Base-by-base conservation (phyloP, 92 coral and sea anemone species). In the Palythoa caribaeorum region DNA sequence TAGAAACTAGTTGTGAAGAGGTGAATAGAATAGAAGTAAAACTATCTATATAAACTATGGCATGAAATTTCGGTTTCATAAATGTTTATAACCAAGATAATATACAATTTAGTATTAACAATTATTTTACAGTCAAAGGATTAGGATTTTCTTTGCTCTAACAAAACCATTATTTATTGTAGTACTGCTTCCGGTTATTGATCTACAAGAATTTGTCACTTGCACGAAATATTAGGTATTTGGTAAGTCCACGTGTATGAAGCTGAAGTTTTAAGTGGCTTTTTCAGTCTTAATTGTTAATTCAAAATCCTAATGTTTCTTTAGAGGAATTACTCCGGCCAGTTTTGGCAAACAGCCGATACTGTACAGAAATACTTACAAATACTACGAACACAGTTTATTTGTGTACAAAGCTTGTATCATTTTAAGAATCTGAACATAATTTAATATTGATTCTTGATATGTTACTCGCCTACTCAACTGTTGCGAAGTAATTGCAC, bases 401-500 rank as follows among this genome's bases (percentile, higher is more conserved):
- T 38, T 38, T 81, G 40, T 81, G 47, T 66, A 81, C 86, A 81
- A 68, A 14, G 19, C 53, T 68, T 66, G 40, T 48, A 48, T 47
- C 35, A 15, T 54, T 39, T 19, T 63, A 5, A 16, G 50, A 35
- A 37, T 15, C 12, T n/a, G 17, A 40, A 21, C 37, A 57, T 28
- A 28, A 11, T 48, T 21, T 40, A 66, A 21, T 54, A 9, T 3
- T 8, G 15, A 11, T 21, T 40, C 66, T 66, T 12, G 2, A 28
- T 38, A 28, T 37, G 44, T 13, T 65, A 19, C 1, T 71, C 66
- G 76, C 28, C 20, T 47, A 13, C 60, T 39, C 19, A 81, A 6
- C 44, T 68, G 40, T 50, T 28, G 21, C 66, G 86, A 81, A 81
- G 86, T 81, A 81, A 81, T 66, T 62, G 66, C 60, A 63, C 50